Evolutionary conservation across 1,140 invertebrate genomes (phyloP).

Genomic region (Medauroidea extradentata): DNA sequence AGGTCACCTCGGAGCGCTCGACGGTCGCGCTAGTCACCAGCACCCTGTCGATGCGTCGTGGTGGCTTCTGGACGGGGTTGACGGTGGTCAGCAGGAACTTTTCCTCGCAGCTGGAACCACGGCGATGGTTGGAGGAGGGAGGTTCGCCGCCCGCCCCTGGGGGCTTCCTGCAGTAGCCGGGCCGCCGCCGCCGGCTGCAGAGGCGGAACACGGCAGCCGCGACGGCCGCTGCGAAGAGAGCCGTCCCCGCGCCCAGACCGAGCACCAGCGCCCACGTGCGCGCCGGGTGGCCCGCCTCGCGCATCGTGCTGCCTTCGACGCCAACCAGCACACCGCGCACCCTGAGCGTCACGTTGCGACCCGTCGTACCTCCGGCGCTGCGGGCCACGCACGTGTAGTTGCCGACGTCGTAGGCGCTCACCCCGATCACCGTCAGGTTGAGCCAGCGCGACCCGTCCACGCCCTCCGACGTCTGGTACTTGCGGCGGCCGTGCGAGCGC

Average conservation of each 20-base stretch:
- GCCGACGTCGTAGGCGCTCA: conserved; percentile 70
- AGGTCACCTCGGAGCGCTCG: conserved; percentile 73
- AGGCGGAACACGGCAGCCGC: conserved; percentile 62
- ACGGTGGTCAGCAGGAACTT: conserved; percentile 75
- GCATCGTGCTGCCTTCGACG: conserved; percentile 14
- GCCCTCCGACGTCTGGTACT: conserved; percentile 28
- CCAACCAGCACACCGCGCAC: conserved; percentile 40
- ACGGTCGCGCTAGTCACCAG: conserved; percentile 62
- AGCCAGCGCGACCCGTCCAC: conserved; percentile 54
- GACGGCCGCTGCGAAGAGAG: conserved; percentile 55
- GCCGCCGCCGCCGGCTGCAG: conserved; percentile 43
- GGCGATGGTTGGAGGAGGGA: too few species aligned
- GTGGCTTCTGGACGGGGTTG: conserved; percentile 75
- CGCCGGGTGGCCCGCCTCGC: conserved; percentile 25
- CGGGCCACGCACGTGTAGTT: conserved; percentile 83
- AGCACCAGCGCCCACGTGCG: conserved; percentile 42
- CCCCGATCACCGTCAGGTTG: conserved; percentile 70
- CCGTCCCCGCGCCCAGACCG: conserved; percentile 33
- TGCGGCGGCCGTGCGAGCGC: conserved; percentile 35
- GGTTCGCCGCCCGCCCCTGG: too few species aligned
- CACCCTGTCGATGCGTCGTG: conserved; percentile 59
- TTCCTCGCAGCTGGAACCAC: conserved; percentile 69
- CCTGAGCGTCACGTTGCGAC: conserved; percentile 63
- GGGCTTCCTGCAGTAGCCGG: conserved; percentile 41
- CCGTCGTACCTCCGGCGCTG: conserved; percentile 77